Base-by-base conservation (phyloP, 2,888 invertebrate genomes). In the Synanthedon formicaeformis region DNA sequence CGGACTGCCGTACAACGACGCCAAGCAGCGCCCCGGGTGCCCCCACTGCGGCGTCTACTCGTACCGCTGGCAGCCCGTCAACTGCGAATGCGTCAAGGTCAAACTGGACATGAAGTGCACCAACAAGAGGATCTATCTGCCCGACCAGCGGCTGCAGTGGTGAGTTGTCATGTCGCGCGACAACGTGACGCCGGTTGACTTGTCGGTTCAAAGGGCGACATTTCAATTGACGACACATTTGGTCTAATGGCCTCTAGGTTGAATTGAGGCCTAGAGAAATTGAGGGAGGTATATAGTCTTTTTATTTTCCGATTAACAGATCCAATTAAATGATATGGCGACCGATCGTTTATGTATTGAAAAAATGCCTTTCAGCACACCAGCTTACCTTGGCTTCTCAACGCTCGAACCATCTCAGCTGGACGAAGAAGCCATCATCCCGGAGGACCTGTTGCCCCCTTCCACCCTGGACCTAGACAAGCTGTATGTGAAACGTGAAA, bases 21-120 rank as follows among this genome's bases (percentile, higher is more conserved):
- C 59, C 18, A 74, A 73, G 57, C 48, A 54, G 16, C 61, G 60
- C 4, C 68, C 73, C 0, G 87, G 87, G 6, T 88, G 88, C 54
- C 87, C 88, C 0, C 88, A 88, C 74, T 88, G 88, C 62, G 88
- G 88, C 1, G 76, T 85, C 40, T 60, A 63, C 61, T 68, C 78
- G 8, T 73, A 74, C 62, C 65, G 75, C 45, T 80, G 83, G 81
- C 71, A 63, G 60, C 80, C 86, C 0, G 76, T 61, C 56, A 86
- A 86, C 67, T 57, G 58, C 0, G 66, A 64, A 11, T 73, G 75
- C 56, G 52, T 40, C 52, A 72, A 65, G 40, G 83, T 87, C 49
- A 65, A 64, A 48, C 52, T 86, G 3, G 61, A 65, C 45, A 81
- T 84, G 81, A 67, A 70, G 51, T 80, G 78, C 66, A 71, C 69